Conservation (phyloP, 1,140 invertebrate species). For the Neodiprion lecontei region DNA sequence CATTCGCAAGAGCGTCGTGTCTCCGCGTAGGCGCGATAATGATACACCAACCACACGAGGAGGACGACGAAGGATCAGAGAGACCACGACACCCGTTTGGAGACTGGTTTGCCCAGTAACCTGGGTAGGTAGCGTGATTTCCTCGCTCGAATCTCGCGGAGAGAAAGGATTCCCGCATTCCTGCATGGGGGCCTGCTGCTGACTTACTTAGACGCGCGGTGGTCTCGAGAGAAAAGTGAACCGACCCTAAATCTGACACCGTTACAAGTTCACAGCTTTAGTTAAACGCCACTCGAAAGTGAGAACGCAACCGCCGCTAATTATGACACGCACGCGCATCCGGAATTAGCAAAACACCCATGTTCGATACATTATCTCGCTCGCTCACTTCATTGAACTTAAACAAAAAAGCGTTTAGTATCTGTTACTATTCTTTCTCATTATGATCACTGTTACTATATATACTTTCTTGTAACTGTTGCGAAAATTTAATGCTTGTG, state of each 20-base stretch:
- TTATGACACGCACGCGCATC: no score
- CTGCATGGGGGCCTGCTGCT: constrained; percentile 19
- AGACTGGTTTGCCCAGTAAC: constrained; percentile 54
- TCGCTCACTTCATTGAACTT: no score
- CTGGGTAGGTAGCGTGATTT: constrained; percentile 26
- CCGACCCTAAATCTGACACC: background rate
- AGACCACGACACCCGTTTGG: background rate
- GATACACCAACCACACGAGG: constrained; percentile 1
- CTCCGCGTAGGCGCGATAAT: constrained; percentile 23
- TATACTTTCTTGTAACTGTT: no score
- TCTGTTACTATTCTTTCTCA: no score
- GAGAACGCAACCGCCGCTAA: no score
- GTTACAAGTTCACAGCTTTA: background rate
- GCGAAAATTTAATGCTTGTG: no score
- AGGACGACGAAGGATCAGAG: background rate
- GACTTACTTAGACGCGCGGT: background rate
- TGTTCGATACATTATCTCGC: no score
- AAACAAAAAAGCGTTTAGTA: no score
- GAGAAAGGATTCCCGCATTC: constrained; percentile 38
- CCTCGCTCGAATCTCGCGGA: constrained; percentile 15
- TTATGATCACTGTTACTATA: no score
- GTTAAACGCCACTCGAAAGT: no score
- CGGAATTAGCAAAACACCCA: no score
- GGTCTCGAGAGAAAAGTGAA: constrained; percentile 5
- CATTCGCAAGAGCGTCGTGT: constrained; percentile 22